Base-by-base conservation (phyloP, 2,888 invertebrate species). In the Bembecia ichneumoniformis region DNA sequence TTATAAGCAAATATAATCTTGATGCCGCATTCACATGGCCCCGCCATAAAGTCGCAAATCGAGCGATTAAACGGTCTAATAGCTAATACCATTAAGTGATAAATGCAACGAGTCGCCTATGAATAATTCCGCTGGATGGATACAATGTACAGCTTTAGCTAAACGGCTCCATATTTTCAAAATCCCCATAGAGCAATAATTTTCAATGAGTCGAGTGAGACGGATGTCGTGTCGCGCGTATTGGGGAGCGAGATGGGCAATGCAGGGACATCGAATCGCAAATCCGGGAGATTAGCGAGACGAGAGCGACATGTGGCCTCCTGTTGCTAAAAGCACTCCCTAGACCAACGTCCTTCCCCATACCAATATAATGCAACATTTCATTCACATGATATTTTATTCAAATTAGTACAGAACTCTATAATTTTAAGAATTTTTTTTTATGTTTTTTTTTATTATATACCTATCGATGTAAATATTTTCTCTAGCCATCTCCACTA, bases 171-270 rank as follows among this genome's bases (percentile, higher is more conserved):
- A 87, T 87, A 86, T 87, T 87, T 87, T 83, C 80, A 82, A 84
- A 86, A 87, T 87, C 87, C 87, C 87, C 72, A 84, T 81, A 83
- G 86, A 82, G 84, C 86, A 86, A 87, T 87, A 86, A 86, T 84
- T 84, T 86, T 83, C 84, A 84, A 84, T 84, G 83, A 81, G 80
- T 64, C 71, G 69, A 63, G 68, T 68, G 86, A 80, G 81, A 86
- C 68, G 68, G 74, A 70, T 69, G 69, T 74, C 80, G 71, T 63
- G 62, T 60, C 47, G 55, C 51, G 49, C 56, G 48, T 54, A 53
- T 59, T 56, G 58, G 60, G 61, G 54, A 70, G 68, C 55, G 76
- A 65, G 84, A 84, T 36, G 62, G 63, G 54, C 51, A 58, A 62
- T 64, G 56, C 59, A 75, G 82, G 84, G 84, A 82, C 82, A 83